Conservation (phyloP, 2,797 vertebrate genomes). For the Platalea minor region DNA sequence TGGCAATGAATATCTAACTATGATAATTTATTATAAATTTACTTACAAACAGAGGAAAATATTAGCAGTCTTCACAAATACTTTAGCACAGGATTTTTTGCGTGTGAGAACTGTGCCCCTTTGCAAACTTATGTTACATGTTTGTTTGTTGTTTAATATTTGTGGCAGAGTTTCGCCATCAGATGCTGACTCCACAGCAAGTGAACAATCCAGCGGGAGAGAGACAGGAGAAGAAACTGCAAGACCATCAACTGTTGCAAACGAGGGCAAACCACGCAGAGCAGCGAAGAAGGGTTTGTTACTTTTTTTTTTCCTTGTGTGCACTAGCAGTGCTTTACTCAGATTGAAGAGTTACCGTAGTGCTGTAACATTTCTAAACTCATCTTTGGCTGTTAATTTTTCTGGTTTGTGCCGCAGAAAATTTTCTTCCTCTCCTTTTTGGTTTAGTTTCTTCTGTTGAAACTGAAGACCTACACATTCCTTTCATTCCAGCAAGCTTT, state of each 20-base stretch:
- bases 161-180: conserved; percentile 87
- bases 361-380: background rate
- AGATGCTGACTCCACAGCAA: conserved; percentile 90
- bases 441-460: background rate
- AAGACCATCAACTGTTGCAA: conserved; percentile 76
- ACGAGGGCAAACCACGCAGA: conserved; percentile 81
- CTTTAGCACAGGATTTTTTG: background rate
- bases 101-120: background rate
- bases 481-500: background rate
- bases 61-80: background rate
- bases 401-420: background rate
- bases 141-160: background rate
- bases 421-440: background rate
- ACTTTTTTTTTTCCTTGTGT: background rate
- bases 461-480: background rate
- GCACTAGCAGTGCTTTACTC: background rate
- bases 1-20: background rate
- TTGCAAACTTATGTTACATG: background rate
- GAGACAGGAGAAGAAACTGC: conserved; percentile 87
- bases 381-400: background rate
- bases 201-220: conserved; percentile 90
- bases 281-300: conserved; percentile 82
- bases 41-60: background rate
- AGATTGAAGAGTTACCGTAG: background rate
- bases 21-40: background rate